Evolutionary conservation across 2,888 invertebrate species (phyloP).

Genomic region (Orthosia cruda): DNA sequence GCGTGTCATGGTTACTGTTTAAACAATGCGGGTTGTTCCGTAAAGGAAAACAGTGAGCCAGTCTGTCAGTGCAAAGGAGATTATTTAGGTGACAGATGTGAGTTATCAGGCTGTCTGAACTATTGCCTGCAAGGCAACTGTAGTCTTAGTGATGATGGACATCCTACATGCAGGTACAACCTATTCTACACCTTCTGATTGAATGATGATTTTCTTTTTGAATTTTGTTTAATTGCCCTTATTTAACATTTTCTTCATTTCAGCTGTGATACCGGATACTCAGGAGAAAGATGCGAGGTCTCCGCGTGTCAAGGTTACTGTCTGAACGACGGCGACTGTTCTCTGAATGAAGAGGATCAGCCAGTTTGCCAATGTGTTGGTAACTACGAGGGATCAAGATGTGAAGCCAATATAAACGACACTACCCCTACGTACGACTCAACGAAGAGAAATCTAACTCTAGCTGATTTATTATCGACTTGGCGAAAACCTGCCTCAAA

Average conservation of each 20-base stretch:
- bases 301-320: no score
- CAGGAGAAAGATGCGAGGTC: no score
- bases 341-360: background rate
- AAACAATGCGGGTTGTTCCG: background rate
- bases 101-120: background rate
- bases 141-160: background rate
- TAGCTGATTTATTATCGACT: background rate
- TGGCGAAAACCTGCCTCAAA: background rate
- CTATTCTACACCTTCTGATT: background rate
- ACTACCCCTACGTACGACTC: no score
- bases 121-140: background rate
- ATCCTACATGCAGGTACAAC: background rate
- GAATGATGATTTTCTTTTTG: background rate
- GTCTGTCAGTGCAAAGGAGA: conserved; percentile 3
- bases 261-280: background rate
- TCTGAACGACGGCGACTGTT: background rate
- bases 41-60: background rate
- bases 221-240: background rate
- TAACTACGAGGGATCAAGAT: conserved; percentile 4
- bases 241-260: background rate
- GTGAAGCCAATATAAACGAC: no score
- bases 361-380: background rate
- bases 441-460: no score
- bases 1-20: background rate
- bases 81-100: background rate